Conservation (phyloP, 2,113 vertebrate species). For the Philantomba maxwellii region DNA sequence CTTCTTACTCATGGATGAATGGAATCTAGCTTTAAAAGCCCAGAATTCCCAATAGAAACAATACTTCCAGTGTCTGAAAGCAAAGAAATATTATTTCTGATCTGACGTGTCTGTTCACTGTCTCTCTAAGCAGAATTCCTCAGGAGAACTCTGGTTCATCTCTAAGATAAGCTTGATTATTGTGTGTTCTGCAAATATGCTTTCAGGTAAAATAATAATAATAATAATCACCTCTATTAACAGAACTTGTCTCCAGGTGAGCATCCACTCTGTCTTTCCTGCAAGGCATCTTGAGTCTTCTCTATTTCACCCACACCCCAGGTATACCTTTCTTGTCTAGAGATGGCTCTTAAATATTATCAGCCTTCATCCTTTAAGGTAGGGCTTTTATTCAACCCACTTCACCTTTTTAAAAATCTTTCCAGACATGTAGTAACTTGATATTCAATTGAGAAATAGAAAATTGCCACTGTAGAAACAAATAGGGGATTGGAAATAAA, state of each 20-base stretch:
- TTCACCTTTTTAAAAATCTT: not conserved
- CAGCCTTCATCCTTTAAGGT: not conserved
- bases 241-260: not conserved
- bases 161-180: not conserved
- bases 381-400: not conserved
- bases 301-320: accelerated
- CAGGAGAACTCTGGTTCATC: not conserved
- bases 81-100: not conserved
- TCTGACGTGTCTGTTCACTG: not conserved
- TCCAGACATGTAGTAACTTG: not conserved
- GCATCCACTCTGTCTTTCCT: not conserved
- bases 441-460: not conserved
- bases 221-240: not conserved
- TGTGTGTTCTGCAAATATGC: not conserved
- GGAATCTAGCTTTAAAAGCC: not conserved
- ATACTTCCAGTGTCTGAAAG: not conserved
- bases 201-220: not conserved
- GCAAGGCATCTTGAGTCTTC: not conserved
- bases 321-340: not conserved
- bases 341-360: not conserved
- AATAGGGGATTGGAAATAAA: not conserved
- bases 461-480: not conserved
- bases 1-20: not conserved
- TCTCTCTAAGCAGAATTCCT: not conserved
- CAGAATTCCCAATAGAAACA: not conserved